phyloP scores from a whole-genome alignment of 2,797 vertebrate species.

The Acanthornis magna region DNA sequence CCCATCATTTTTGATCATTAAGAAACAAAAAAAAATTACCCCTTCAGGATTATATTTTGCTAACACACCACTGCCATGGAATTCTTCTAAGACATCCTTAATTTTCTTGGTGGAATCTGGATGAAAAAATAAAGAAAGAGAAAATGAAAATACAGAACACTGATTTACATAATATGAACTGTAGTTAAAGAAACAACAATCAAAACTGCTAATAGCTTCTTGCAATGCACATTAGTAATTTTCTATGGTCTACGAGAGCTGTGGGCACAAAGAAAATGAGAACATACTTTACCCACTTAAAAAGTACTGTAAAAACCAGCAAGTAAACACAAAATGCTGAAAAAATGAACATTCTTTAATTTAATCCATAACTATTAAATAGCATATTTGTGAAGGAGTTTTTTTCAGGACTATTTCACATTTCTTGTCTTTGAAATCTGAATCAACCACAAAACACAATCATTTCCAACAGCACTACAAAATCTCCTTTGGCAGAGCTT shows the following conservation, averaged over 20 bases:
- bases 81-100: constrained; percentile 93
- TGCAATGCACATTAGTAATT: neutral
- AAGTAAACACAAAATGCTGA: neutral
- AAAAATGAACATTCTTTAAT: neutral
- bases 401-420: neutral
- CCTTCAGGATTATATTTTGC: constrained; percentile 94
- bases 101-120: constrained; percentile 95
- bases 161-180: neutral
- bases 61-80: constrained; percentile 90
- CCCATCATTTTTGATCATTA: neutral
- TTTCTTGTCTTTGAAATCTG: neutral
- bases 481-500: neutral
- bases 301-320: neutral
- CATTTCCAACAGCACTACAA: neutral
- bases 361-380: neutral
- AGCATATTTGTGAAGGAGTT: neutral
- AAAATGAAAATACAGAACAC: constrained; percentile 13
- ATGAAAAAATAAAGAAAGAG: constrained; percentile 54
- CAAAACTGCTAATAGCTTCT: constrained; percentile 8
- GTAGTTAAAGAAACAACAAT: constrained; percentile 5
- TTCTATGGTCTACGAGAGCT: neutral
- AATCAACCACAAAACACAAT: neutral
- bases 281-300: neutral
- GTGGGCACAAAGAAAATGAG: constrained; percentile 1
- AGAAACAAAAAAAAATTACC: constrained; percentile 76